Conservation (phyloP, 1,140 invertebrate genomes). For the Antheraea mylitta region DNA sequence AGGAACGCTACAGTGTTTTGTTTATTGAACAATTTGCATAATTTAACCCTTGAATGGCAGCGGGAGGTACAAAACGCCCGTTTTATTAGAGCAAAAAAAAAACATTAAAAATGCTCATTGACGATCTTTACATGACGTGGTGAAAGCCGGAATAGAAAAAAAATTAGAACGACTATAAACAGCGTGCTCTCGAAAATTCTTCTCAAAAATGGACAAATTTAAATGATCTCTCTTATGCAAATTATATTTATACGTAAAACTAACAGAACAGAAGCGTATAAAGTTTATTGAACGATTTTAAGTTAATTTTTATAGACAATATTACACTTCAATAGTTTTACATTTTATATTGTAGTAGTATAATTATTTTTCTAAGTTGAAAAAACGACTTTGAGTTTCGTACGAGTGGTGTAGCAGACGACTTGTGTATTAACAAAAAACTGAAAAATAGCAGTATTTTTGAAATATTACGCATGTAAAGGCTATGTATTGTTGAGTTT, state of each 20-base stretch:
- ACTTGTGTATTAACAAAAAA: too few species aligned
- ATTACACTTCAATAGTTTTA: too few species aligned
- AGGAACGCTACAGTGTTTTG: slow-evolving; percentile 3
- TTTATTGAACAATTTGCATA: slow-evolving; percentile 58
- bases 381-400: too few species aligned
- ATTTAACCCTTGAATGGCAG: slow-evolving; percentile 61
- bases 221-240: not conserved
- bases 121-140: slow-evolving; percentile 47
- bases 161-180: slow-evolving; percentile 14
- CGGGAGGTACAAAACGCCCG: slow-evolving; percentile 36
- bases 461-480: too few species aligned
- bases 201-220: slow-evolving; percentile 8
- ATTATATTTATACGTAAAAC: not conserved
- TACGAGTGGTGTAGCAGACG: too few species aligned
- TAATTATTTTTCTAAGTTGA: too few species aligned
- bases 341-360: too few species aligned
- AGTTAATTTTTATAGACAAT: too few species aligned
- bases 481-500: too few species aligned
- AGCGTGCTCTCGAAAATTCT: slow-evolving; percentile 15
- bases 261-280: too few species aligned
- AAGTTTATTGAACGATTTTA: too few species aligned
- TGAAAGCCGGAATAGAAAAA: slow-evolving; percentile 34
- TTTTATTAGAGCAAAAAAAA: slow-evolving; percentile 65
- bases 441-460: too few species aligned
- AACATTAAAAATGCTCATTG: slow-evolving; percentile 42